Evolutionary conservation across 2,888 invertebrate genomes (phyloP), one percentile per base, ranked within the genome.

Genomic region (Apamea sordens): DNA sequence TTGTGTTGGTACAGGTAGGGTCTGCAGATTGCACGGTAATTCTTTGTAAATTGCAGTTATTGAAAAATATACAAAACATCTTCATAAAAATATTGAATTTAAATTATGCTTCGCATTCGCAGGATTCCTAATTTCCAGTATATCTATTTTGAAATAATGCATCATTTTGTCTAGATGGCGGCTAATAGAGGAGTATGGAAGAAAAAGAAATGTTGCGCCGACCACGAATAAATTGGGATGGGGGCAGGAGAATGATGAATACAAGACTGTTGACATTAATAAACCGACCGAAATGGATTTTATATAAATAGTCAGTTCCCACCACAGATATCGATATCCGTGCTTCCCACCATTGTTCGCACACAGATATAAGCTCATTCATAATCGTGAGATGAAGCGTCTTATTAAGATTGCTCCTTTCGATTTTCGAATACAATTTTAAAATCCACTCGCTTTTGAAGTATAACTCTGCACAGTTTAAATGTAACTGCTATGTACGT

Each of bases 401-500:
- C 79, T n/a, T 82, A 78, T 73, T 75, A 82, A 59, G 47, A 78
- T 69, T 85, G 79, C 72, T 86, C 71, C 67, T 80, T 86, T 80
- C 63, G 61, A 76, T 78, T 79, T 84, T 73, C 63, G 63, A 77
- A 83, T 69, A 80, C 73, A 82, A 87, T 82, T 87, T 85, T 74
- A 76, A 85, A 82, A 89, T 74, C 65, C 59, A 28, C 73, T 41
- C 79, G n/a, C 79, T 73, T 89, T 83, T 83, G 69, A 83, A 83
- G 73, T 86, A 81, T 89, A 83, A 85, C 86, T 78, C 71, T 80
- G 59, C 72, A 13, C 63, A 83, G 72, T 89, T 83, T 28, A 72
- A 89, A 86, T 63, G 76, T 76, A 68, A 73, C 76, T 63, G 76
- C 74, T 63, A 77, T 78, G 74, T 80, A 67, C 63, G 79, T 70